Percentiles rank a stretch among this genome's conserved stretches.
Conservation (phyloP, 2,888 invertebrate species). For the Diabrotica balteata region DNA sequence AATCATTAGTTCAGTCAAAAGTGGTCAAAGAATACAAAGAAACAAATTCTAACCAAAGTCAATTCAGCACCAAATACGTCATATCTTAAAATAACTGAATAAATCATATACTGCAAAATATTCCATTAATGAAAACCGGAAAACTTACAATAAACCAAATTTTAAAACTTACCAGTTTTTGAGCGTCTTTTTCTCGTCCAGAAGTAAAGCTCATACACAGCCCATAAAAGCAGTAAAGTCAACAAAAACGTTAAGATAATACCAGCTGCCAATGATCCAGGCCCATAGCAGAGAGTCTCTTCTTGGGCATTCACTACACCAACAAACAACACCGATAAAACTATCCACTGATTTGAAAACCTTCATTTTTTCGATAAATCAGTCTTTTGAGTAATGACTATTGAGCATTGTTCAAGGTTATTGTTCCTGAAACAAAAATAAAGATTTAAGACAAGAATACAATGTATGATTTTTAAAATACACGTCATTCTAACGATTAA, state of each 20-base stretch:
- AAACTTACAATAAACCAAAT: too few relatives aligned
- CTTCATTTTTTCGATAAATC: constrained; percentile 7
- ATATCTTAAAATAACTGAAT: too few relatives aligned
- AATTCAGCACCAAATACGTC: too few relatives aligned
- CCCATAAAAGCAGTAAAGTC: constrained; percentile 67
- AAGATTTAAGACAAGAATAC: too few relatives aligned
- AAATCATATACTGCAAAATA: too few relatives aligned
- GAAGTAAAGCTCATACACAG: constrained; percentile 58
- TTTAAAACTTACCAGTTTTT: constrained; percentile 38
- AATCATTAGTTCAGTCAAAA: too few relatives aligned
- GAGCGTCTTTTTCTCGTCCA: constrained; percentile 48
- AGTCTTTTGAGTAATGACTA: background rate
- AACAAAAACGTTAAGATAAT: constrained; percentile 75
- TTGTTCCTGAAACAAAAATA: too few relatives aligned
- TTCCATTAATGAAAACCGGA: too few relatives aligned
- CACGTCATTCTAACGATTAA: too few relatives aligned
- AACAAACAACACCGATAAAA: constrained; percentile 26
- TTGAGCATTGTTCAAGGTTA: constrained; percentile 11
- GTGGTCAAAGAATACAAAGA: too few relatives aligned
- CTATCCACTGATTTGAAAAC: constrained; percentile 1
- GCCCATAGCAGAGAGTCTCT: constrained; percentile 65
- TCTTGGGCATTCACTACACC: constrained; percentile 48
- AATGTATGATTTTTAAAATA: too few relatives aligned
- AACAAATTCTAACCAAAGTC: too few relatives aligned
- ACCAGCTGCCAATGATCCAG: constrained; percentile 75